phyloP scores from a whole-genome alignment of 2,888 invertebrate genomes.

The Drosophila vallismaia region DNA sequence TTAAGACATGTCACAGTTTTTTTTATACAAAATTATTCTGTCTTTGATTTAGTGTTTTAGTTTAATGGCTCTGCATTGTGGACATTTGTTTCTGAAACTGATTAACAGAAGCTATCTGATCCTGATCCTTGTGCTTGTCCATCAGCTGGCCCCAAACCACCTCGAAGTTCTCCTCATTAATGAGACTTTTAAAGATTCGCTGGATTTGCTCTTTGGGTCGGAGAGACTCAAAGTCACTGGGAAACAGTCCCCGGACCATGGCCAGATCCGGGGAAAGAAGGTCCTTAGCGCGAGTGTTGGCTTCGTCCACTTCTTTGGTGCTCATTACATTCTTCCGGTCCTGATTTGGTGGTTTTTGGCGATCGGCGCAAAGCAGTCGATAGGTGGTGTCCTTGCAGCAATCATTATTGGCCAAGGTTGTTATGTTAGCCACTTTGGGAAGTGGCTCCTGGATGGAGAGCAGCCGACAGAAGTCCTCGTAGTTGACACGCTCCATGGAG shows the following conservation, averaged over 20 bases:
- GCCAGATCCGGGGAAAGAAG: slow-evolving; percentile 68
- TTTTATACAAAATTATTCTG: background rate
- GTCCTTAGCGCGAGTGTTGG: slow-evolving; percentile 59
- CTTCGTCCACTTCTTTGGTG: slow-evolving; percentile 17
- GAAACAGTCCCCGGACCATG: slow-evolving; percentile 57
- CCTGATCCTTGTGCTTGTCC: slow-evolving; percentile 32
- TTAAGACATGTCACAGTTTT: background rate
- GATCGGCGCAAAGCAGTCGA: slow-evolving; percentile 69
- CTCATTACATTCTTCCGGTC: background rate
- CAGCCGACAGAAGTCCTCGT: slow-evolving; percentile 63
- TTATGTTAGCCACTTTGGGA: slow-evolving; percentile 54
- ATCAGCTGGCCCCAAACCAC: slow-evolving; percentile 51
- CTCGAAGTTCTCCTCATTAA: slow-evolving; percentile 37
- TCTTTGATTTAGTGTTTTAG: background rate
- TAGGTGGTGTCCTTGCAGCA: slow-evolving; percentile 76
- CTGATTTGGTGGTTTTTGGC: slow-evolving; percentile 42
- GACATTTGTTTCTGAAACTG: slow-evolving; percentile 25
- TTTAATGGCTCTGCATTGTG: background rate
- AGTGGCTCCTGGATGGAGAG: slow-evolving; percentile 65
- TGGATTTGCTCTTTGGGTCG: slow-evolving; percentile 68
- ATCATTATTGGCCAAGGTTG: slow-evolving; percentile 44
- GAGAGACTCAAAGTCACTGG: slow-evolving; percentile 66
- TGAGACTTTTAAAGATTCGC: slow-evolving; percentile 61
- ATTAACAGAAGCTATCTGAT: slow-evolving; percentile 36
- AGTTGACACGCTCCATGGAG: slow-evolving; percentile 58